These are phyloP conservation scores for Umimayanthus chanpuru DNA, from an alignment of 92 coral and sea anemone species.

Conservation along the genomic window DNA sequence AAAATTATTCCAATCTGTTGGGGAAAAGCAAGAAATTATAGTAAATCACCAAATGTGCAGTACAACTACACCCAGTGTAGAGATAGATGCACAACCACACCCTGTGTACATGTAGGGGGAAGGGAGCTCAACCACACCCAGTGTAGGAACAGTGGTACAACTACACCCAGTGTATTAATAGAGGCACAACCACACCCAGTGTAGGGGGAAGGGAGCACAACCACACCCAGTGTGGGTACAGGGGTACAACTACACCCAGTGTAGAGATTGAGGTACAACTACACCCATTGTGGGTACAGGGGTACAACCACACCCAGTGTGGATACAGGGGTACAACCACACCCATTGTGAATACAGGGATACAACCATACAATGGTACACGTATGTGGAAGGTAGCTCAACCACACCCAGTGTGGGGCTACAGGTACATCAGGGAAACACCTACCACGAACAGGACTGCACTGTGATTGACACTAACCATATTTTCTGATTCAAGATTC, in stretches of 20 bases:
- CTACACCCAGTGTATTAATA: not conserved
- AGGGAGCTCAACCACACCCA: not conserved
- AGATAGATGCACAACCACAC: not conserved
- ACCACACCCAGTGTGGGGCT: not conserved
- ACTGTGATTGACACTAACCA: conserved; percentile 55
- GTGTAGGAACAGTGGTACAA: not conserved
- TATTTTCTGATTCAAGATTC: conserved; percentile 81
- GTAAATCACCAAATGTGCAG: too few relatives aligned
- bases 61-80: not conserved
- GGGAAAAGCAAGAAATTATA: not conserved
- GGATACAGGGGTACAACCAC: not conserved
- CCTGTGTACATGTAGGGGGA: not conserved
- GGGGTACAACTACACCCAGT: not conserved
- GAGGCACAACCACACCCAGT: not conserved
- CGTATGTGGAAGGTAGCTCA: not conserved
- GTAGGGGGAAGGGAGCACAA: not conserved
- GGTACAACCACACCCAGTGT: not conserved
- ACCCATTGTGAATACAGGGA: not conserved
- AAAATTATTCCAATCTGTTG: conserved; percentile 78
- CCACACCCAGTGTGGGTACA: not conserved
- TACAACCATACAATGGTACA: not conserved
- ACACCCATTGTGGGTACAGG: not conserved
- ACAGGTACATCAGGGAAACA: not conserved
- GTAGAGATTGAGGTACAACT: not conserved
- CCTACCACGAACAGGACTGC: not conserved